Conservation (phyloP, 2,888 invertebrate genomes). For the Limnephilus auricula region DNA sequence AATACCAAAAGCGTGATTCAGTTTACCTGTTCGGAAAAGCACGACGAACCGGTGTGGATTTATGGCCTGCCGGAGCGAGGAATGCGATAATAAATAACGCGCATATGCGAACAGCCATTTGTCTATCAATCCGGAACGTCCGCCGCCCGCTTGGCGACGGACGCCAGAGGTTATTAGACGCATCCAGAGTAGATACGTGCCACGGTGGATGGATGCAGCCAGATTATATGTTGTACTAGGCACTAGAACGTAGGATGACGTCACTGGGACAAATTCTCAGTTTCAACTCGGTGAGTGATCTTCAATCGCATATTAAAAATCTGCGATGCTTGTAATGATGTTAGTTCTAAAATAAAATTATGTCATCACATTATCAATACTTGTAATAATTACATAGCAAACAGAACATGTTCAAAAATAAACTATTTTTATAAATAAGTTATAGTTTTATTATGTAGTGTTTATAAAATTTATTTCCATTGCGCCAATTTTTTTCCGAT, state of each 20-base stretch:
- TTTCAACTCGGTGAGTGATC: no score
- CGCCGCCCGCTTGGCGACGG: not conserved
- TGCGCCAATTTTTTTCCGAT: no score
- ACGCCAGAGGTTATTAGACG: not conserved
- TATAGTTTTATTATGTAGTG: no score
- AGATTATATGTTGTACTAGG: not conserved
- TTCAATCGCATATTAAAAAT: no score
- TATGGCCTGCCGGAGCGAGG: slow-evolving; percentile 31
- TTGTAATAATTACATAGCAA: no score
- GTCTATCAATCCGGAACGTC: slow-evolving; percentile 25
- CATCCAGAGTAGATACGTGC: not conserved
- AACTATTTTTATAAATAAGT: no score
- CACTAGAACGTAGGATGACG: not conserved
- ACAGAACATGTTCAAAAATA: no score
- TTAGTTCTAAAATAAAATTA: no score
- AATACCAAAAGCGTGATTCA: not conserved
- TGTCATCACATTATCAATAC: no score
- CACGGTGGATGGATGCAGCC: not conserved
- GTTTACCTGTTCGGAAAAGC: slow-evolving; percentile 22
- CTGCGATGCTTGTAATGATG: no score
- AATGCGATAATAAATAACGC: slow-evolving; percentile 37
- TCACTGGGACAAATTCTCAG: not conserved
- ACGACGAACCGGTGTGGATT: slow-evolving; percentile 7
- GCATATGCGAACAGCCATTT: slow-evolving; percentile 29
- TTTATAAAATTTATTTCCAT: no score